Percentiles rank a stretch among this genome's conserved stretches.
Evolutionary conservation across 2,797 vertebrate genomes (phyloP).

Genomic region (Anguilla anguilla): DNA sequence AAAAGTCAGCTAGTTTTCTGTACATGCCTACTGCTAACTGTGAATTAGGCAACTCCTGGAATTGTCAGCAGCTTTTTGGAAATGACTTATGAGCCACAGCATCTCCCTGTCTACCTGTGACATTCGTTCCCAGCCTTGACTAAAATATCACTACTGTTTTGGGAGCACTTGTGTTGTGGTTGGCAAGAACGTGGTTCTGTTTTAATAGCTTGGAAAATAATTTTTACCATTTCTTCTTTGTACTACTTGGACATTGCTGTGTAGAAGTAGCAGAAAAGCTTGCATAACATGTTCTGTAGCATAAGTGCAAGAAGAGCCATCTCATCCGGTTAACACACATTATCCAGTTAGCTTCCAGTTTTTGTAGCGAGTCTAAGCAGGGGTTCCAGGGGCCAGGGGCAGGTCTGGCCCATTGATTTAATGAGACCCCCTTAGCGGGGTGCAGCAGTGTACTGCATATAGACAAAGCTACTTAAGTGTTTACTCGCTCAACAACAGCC

Average conservation of each 20-base stretch:
- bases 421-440: background rate
- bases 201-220: background rate
- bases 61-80: conserved; percentile 13
- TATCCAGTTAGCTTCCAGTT: background rate
- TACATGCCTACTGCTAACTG: background rate
- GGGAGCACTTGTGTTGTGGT: background rate
- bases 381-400: background rate
- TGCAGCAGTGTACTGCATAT: conserved; percentile 2
- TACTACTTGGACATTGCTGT: background rate
- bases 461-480: conserved; percentile 25
- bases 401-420: background rate
- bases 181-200: background rate
- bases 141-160: background rate
- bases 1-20: background rate
- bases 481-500: background rate
- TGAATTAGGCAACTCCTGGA: background rate
- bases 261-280: background rate
- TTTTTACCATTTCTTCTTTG: background rate
- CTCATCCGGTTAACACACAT: background rate
- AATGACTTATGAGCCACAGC: background rate
- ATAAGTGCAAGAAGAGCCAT: background rate
- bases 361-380: background rate
- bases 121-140: background rate
- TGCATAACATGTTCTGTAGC: background rate
- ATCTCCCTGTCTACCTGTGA: background rate